Evolutionary conservation across 2,888 invertebrate genomes (phyloP).

Genomic region (Drosophila meridionalis): DNA sequence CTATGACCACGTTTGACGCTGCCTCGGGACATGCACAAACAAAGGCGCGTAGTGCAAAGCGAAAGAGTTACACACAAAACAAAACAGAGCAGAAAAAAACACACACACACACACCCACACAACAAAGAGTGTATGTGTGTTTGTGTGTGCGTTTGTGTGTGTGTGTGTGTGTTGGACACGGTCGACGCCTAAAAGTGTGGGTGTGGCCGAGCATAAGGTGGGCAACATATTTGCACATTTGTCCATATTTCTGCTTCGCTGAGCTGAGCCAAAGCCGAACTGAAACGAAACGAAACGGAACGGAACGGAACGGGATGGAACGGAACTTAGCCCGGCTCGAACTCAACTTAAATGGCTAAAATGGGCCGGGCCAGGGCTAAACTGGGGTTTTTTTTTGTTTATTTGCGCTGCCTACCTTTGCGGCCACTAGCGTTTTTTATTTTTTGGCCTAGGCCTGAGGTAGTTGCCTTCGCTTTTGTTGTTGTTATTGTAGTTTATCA

Average conservation of each 20-base stretch:
- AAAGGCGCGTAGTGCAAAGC: conserved; percentile 56
- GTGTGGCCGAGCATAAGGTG: conserved; percentile 24
- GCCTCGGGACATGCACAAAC: conserved; percentile 59
- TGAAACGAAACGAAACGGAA: conserved; percentile 4
- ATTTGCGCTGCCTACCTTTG: conserved; percentile 47
- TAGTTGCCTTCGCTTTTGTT: conserved; percentile 39
- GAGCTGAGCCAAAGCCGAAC: conserved; percentile 32
- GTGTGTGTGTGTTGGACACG: not conserved
- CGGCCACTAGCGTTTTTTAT: conserved; percentile 34
- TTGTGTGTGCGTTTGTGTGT: not conserved
- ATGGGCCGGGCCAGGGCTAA: conserved; percentile 46
- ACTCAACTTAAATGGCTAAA: conserved; percentile 38
- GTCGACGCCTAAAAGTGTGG: conserved; percentile 20
- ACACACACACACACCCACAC: conserved; percentile 2
- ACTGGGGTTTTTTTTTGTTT: conserved; percentile 16
- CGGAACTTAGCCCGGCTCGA: conserved; percentile 15
- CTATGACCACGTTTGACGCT: conserved; percentile 34
- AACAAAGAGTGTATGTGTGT: not conserved
- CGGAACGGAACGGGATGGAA: not conserved
- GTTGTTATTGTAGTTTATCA: conserved; percentile 75
- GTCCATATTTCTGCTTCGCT: conserved; percentile 76
- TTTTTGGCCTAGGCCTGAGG: conserved; percentile 43
- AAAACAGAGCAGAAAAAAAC: conserved; percentile 13
- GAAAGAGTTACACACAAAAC: conserved; percentile 43
- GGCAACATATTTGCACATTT: conserved; percentile 74